Evolutionary conservation across 1,140 invertebrate genomes (phyloP).

Genomic region (Lordiphosa collinella): DNA sequence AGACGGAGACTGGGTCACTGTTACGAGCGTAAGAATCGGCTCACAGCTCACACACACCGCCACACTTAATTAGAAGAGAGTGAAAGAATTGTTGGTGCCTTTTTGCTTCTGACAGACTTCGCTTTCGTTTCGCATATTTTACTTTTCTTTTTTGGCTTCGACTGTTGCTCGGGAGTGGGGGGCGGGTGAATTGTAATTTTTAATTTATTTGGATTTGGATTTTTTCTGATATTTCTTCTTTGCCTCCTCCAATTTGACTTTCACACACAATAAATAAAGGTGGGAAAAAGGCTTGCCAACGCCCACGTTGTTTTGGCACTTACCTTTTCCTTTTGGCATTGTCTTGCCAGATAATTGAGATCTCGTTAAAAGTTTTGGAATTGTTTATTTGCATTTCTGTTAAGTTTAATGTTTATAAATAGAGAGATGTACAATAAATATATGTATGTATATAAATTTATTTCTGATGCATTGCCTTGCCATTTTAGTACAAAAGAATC

Average conservation of each 20-base stretch:
- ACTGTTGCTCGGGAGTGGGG: not conserved
- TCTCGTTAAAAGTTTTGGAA: slow-evolving; percentile 36
- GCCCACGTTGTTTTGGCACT: slow-evolving; percentile 5
- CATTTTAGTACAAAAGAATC: slow-evolving; percentile 45
- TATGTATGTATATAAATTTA: slow-evolving; percentile 29
- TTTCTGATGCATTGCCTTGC: slow-evolving; percentile 24
- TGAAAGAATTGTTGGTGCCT: slow-evolving; percentile 45
- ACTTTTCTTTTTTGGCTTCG: slow-evolving; percentile 32
- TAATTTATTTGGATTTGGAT: slow-evolving; percentile 58
- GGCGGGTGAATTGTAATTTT: slow-evolving; percentile 40
- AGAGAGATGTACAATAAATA: slow-evolving; percentile 69
- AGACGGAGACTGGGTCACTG: slow-evolving; percentile 55
- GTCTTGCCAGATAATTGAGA: slow-evolving; percentile 38
- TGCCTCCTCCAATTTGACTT: slow-evolving; percentile 43
- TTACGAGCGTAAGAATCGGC: slow-evolving; percentile 61
- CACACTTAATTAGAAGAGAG: slow-evolving; percentile 50
- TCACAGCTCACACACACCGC: slow-evolving; percentile 22
- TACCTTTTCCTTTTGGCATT: slow-evolving; percentile 28
- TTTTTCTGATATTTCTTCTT: slow-evolving; percentile 29
- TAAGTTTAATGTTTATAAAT: slow-evolving; percentile 49
- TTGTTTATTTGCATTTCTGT: slow-evolving; percentile 56
- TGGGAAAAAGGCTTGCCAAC: slow-evolving; percentile 38
- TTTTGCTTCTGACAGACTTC: slow-evolving; percentile 58
- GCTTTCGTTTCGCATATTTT: slow-evolving; percentile 71
- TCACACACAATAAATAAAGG: slow-evolving; percentile 34